Evolutionary conservation across 1,140 invertebrate species (phyloP).

Genomic region (Caenorhabditis remanei): DNA sequence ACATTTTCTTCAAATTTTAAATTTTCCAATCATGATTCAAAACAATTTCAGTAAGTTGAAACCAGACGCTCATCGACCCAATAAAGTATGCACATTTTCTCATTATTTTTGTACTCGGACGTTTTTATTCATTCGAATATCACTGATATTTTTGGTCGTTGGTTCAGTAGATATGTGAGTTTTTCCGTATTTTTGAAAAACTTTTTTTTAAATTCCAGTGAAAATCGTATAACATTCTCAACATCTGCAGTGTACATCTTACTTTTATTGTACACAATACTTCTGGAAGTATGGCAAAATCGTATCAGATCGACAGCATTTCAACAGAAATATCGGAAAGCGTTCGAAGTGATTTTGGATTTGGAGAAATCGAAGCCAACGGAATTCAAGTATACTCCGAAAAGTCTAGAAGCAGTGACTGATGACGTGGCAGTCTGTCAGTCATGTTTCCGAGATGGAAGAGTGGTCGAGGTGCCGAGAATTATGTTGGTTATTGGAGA

Average conservation of each 20-base stretch:
- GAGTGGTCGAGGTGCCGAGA: constrained; percentile 38
- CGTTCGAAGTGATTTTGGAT: constrained; percentile 16
- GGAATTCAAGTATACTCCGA: not conserved
- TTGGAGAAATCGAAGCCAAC: constrained; percentile 1
- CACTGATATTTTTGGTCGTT: constrained; percentile 42
- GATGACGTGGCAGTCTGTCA: constrained; percentile 57
- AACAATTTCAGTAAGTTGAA: constrained; percentile 12
- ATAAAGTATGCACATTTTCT: constrained; percentile 30
- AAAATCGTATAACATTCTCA: constrained; percentile 28
- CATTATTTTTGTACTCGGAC: constrained; percentile 48
- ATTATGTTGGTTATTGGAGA: constrained; percentile 57
- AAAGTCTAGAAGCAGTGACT: constrained; percentile 36
- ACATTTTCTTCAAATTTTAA: not conserved
- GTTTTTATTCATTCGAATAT: constrained; percentile 20
- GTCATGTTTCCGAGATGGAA: constrained; percentile 42
- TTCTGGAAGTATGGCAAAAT: constrained; percentile 24
- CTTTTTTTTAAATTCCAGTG: not conserved
- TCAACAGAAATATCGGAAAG: constrained; percentile 45
- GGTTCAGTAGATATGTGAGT: constrained; percentile 61
- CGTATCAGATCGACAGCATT: constrained; percentile 37
- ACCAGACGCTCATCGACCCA: constrained; percentile 6
- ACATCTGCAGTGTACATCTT: not conserved
- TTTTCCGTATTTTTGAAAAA: not conserved
- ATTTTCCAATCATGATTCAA: not conserved
- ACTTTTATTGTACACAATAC: constrained; percentile 17